Base-by-base conservation (phyloP, 2,888 invertebrate species). In the Caenorhabditis sp. region DNA sequence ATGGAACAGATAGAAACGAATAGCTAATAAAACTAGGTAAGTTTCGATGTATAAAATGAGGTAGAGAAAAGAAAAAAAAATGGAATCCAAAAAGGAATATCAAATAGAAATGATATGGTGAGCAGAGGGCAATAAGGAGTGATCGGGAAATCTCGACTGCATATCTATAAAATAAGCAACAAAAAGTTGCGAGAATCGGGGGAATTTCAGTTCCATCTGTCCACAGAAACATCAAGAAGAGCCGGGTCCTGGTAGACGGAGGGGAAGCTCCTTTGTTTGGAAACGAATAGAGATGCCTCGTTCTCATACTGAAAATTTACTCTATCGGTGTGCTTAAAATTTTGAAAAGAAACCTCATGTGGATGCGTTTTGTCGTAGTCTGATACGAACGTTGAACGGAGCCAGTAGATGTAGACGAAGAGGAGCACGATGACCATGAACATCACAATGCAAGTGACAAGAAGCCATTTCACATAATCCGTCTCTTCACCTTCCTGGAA, bases 391-490 rank as follows among this genome's bases (percentile, higher is more conserved):
- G 80, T 77, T 0, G 84, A 80, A 6, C 84, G 80, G 4, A 84
- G 73, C 84, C 84, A 84, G 59, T 76, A 84, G 44, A 84, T 77
- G 58, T 84, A 84, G 28, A 84, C 77, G 24, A 77, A 68, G 14
- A 84, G 61, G n/a, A 84, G 76, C 12, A 84, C 49, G 47, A 84
- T 49, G 6, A 84, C 31, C 68, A 73, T 61, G 49, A 68, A 77
- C 31, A 84, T 24, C 10, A 81, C 26, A 56, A 84, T 72, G 12
- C 74, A 70, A 16, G 49, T 41, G 24, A 84, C 49, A 19, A 81
- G 66, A 1, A 84, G 69, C 84, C 84, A 84, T 72, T 73, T 80
- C 5, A 84, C 35, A 16, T 28, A 49, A 12, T 66, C 59, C 1
- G 41, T 41, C 14, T 64, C 26, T 19, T 44, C 22, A 3, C n/a